A percentile compares a stretch with the other conserved stretches of the same genome.
Evolutionary conservation across 2,888 invertebrate species (phyloP).

Genomic region (Acleris literana): DNA sequence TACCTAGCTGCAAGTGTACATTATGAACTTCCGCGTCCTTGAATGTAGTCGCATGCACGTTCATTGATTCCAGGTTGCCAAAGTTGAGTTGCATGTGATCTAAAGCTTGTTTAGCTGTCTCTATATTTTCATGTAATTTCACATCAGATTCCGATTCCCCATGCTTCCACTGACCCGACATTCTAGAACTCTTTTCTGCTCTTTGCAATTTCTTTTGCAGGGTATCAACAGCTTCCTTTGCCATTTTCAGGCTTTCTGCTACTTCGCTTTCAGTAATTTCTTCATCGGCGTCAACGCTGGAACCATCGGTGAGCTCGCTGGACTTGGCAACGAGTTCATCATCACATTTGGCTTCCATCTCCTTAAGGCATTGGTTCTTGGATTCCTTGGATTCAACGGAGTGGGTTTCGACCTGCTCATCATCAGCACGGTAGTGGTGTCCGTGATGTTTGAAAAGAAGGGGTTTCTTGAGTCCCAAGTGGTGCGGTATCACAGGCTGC

Average conservation of each 20-base stretch:
- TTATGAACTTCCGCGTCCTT: constrained; percentile 50
- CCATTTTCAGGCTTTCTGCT: constrained; percentile 66
- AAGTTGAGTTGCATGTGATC: constrained; percentile 64
- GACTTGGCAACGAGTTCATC: constrained; percentile 54
- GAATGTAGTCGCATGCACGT: constrained; percentile 48
- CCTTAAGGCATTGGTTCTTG: constrained; percentile 56
- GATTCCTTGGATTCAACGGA: constrained; percentile 49
- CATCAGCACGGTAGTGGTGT: constrained; percentile 63
- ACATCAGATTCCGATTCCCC: constrained; percentile 50
- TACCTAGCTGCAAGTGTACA: constrained; percentile 45
- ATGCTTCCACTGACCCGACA: constrained; percentile 44
- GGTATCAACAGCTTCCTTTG: constrained; percentile 71
- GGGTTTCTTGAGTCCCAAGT: constrained; percentile 58
- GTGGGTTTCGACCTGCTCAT: constrained; percentile 60
- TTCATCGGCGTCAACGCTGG: constrained; percentile 43
- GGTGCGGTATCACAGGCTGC: constrained; percentile 40
- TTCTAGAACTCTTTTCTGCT: constrained; percentile 53
- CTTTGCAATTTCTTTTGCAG: constrained; percentile 62
- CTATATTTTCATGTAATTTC: constrained; percentile 65
- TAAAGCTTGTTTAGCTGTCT: constrained; percentile 62
- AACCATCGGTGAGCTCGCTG: constrained; percentile 45
- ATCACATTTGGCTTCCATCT: constrained; percentile 70
- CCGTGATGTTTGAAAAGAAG: constrained; percentile 65
- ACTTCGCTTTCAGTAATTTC: constrained; percentile 58
- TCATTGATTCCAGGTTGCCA: constrained; percentile 59